These are phyloP conservation scores for Pristiophorus japonicus DNA, from an alignment of 2,113 vertebrate species.

Conservation along the genomic window DNA sequence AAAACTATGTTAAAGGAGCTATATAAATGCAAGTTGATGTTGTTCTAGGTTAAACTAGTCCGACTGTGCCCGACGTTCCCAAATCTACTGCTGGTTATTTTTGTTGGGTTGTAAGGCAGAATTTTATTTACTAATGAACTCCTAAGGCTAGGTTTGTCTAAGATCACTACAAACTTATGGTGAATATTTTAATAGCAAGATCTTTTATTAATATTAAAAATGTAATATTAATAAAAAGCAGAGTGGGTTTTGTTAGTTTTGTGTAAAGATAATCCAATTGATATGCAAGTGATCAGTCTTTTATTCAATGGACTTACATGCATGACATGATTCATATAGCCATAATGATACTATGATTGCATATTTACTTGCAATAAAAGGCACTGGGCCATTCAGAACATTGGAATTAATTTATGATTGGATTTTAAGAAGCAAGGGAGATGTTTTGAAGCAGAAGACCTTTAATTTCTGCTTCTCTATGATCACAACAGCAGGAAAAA, in stretches of 20 bases:
- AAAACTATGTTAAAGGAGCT: background rate
- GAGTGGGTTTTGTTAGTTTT: background rate
- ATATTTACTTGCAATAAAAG: background rate
- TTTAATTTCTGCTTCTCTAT: background rate
- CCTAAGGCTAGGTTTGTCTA: background rate
- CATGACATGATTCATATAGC: background rate
- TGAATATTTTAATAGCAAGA: constrained; percentile 24
- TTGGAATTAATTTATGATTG: background rate
- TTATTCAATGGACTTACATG: background rate
- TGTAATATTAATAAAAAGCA: background rate
- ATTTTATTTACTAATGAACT: background rate
- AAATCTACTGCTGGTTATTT: background rate
- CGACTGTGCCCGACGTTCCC: background rate
- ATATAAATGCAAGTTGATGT: background rate
- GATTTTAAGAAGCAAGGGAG: background rate
- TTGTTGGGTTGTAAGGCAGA: background rate
- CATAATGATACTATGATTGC: background rate
- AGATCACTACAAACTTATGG: background rate
- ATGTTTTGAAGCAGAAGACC: background rate
- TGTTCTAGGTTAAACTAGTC: too few relatives aligned
- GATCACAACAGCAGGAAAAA: background rate
- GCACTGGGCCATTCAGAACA: background rate
- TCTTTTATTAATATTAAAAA: background rate
- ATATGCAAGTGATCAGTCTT: background rate
- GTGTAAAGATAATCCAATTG: constrained; percentile 27